These are phyloP conservation scores for western clawed frog (Xenopus tropicalis) DNA, from an alignment of 2,113 vertebrate genomes.

Conservation along the genomic window DNA sequence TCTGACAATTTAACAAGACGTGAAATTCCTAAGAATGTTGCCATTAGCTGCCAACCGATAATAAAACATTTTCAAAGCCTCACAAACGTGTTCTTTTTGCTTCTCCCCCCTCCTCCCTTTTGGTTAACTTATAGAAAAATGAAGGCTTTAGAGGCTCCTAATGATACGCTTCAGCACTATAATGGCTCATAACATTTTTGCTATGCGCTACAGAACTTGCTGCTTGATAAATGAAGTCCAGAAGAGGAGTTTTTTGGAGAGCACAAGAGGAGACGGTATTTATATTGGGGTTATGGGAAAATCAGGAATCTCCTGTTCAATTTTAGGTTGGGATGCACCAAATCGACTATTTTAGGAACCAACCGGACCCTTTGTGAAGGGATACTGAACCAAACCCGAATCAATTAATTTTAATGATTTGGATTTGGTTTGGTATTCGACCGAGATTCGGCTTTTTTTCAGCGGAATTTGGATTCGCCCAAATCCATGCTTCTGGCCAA, in stretches of 20 bases:
- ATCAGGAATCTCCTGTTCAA: constrained; percentile 26
- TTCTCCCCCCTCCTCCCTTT: too few relatives aligned
- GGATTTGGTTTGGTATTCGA: too few relatives aligned
- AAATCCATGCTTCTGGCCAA: too few relatives aligned
- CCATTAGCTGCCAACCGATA: not conserved
- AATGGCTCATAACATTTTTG: constrained; percentile 28
- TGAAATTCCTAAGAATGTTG: not conserved
- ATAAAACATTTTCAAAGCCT: not conserved
- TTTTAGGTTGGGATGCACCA: too few relatives aligned
- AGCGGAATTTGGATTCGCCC: too few relatives aligned
- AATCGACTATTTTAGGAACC: too few relatives aligned
- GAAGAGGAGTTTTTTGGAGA: constrained; percentile 21
- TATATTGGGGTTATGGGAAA: constrained; percentile 20
- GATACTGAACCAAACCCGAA: too few relatives aligned
- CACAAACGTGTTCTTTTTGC: not conserved
- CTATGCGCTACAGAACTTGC: constrained; percentile 5
- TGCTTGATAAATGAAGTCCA: constrained; percentile 29
- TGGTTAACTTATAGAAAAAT: constrained; percentile 7
- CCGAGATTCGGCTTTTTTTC: too few relatives aligned
- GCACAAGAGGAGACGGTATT: constrained; percentile 2
- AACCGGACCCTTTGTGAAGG: too few relatives aligned
- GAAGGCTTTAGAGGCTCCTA: constrained; percentile 10
- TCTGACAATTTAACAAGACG: too few relatives aligned
- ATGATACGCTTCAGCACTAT: constrained; percentile 26
- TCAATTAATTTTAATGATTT: too few relatives aligned